Conservation (phyloP, 2,113 vertebrate species). For the Melanerpes formicivorus region DNA sequence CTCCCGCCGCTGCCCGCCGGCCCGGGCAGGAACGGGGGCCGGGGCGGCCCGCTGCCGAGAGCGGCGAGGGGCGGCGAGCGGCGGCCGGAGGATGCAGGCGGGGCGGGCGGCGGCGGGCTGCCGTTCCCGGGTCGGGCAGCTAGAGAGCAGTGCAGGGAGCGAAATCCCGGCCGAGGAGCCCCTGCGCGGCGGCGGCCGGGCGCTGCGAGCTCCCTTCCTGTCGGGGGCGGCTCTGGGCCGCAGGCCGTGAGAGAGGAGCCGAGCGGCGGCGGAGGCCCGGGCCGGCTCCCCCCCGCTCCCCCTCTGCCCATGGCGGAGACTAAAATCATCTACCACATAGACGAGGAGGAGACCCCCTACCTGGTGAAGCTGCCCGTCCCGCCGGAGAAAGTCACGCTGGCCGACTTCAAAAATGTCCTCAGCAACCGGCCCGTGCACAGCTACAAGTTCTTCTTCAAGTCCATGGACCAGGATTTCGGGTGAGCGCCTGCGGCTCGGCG, state of each 20-base stretch:
- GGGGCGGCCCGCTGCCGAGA: background rate
- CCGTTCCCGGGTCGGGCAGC: slow-evolving; percentile 34
- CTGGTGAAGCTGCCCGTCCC: slow-evolving; percentile 93
- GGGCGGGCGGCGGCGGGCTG: background rate
- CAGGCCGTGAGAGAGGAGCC: slow-evolving; percentile 53
- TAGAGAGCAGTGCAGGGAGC: slow-evolving; percentile 79
- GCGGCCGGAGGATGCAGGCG: background rate
- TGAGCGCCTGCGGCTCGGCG: slow-evolving; percentile 71
- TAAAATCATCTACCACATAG: slow-evolving; percentile 98
- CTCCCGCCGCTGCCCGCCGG: background rate
- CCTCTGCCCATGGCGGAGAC: slow-evolving; percentile 94
- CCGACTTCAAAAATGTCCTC: slow-evolving; percentile 98
- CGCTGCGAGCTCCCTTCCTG: slow-evolving; percentile 86
- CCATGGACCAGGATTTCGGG: slow-evolving; percentile 99
- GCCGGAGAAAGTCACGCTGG: slow-evolving; percentile 94
- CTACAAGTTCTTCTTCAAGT: slow-evolving; percentile 99
- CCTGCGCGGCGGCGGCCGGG: slow-evolving; percentile 65
- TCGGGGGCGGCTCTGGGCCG: slow-evolving; percentile 75
- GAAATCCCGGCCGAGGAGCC: slow-evolving; percentile 26
- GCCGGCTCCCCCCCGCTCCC: slow-evolving; percentile 67
- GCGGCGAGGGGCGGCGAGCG: background rate
- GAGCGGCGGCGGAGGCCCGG: slow-evolving; percentile 42
- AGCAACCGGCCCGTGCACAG: slow-evolving; percentile 91
- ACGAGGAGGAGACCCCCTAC: slow-evolving; percentile 98
- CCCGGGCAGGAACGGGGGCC: background rate